A percentile compares a stretch with the other conserved stretches of the same genome.
Evolutionary conservation across 2,888 invertebrate species (phyloP).

Genomic region (Mycalesis mineus): DNA sequence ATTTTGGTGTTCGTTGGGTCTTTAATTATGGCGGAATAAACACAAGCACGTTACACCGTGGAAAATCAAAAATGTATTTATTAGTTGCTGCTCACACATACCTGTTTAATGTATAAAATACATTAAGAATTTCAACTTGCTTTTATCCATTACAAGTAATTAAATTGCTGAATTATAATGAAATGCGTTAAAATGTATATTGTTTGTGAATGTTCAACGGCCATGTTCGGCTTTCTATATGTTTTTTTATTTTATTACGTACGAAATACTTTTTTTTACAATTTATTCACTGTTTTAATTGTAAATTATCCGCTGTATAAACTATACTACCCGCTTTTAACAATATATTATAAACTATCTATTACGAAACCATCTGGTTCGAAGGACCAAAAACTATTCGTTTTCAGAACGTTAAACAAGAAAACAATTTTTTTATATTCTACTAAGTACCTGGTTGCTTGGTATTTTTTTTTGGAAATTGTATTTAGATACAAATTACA

Average conservation of each 20-base stretch:
- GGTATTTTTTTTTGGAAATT: no score
- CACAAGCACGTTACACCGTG: no score
- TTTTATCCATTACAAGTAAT: slow-evolving; percentile 1
- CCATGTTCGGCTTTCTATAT: slow-evolving; percentile 39
- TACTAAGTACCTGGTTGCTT: no score
- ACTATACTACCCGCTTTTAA: slow-evolving; percentile 5
- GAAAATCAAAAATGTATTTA: no score
- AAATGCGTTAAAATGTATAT: slow-evolving; percentile 13
- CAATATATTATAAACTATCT: slow-evolving; percentile 2
- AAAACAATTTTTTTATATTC: no score
- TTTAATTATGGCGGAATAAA: no score
- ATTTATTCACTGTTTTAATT: slow-evolving; percentile 19
- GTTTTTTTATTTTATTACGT: slow-evolving; percentile 24
- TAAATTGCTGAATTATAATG: not conserved
- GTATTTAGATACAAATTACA: no score
- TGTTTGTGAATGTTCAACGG: slow-evolving; percentile 29
- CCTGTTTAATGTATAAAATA: not conserved
- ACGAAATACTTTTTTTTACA: slow-evolving; percentile 23
- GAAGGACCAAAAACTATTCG: not conserved
- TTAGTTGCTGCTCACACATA: no score
- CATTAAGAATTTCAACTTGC: not conserved
- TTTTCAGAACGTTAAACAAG: no score
- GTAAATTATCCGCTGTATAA: slow-evolving; percentile 2
- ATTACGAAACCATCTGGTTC: slow-evolving; percentile 3
- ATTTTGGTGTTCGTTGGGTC: no score